Percentiles rank a stretch among this genome's conserved stretches.
Evolutionary conservation across 2,113 vertebrate species (phyloP).

Genomic region (Eulacestoma nigropectus): DNA sequence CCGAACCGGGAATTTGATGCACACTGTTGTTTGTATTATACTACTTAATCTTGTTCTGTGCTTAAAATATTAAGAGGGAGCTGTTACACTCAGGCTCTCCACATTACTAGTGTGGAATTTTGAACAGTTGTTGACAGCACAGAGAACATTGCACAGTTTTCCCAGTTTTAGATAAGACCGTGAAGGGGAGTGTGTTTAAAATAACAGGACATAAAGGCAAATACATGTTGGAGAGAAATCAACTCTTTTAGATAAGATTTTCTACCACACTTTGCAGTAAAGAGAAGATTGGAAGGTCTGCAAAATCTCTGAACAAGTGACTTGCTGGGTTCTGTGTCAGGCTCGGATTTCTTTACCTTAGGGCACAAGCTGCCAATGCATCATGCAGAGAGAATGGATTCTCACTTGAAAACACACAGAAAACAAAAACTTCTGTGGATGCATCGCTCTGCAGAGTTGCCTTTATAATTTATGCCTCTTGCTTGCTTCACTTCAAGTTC

Average conservation of each 20-base stretch:
- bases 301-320: background rate
- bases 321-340: background rate
- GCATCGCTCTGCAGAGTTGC: background rate
- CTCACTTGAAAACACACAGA: background rate
- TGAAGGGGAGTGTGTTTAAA: background rate
- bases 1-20: background rate
- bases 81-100: background rate
- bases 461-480: constrained; percentile 9
- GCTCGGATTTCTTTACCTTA: background rate
- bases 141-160: background rate
- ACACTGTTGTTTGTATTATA: background rate
- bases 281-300: background rate
- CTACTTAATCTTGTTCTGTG: background rate
- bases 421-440: background rate
- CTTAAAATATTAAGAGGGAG: background rate
- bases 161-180: background rate
- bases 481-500: background rate
- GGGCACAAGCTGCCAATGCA: background rate
- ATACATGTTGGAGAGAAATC: background rate
- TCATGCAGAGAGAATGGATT: background rate
- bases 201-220: background rate
- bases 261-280: background rate
- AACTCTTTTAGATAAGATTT: background rate
- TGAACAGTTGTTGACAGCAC: background rate
- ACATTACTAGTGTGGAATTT: background rate